Evolutionary conservation across 2,888 invertebrate species (phyloP).

Genomic region (Metallyticus violacea): DNA sequence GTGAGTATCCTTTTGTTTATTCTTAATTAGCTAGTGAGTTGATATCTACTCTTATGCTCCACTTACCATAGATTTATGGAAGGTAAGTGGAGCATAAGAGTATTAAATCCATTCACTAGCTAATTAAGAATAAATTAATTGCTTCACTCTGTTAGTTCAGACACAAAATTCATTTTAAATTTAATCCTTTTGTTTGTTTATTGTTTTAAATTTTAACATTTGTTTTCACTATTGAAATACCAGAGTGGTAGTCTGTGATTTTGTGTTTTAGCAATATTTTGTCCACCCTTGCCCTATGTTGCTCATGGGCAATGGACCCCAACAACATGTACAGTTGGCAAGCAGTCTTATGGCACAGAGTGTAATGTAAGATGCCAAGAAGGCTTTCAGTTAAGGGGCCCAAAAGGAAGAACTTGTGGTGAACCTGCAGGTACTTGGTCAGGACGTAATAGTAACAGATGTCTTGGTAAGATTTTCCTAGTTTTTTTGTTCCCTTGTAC

Average conservation of each 20-base stretch:
- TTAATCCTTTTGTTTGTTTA: background rate
- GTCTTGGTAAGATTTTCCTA: conserved; percentile 48
- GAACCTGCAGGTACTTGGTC: conserved; percentile 57
- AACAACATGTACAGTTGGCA: conserved; percentile 52
- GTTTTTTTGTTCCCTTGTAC: no score
- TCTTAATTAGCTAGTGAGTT: background rate
- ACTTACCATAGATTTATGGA: no score
- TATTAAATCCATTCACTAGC: no score
- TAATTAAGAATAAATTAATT: no score
- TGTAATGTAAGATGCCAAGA: conserved; percentile 58
- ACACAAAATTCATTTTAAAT: no score
- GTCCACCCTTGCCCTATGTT: conserved; percentile 51
- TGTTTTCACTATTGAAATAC: background rate
- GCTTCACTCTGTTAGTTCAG: no score
- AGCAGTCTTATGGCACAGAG: conserved; percentile 56
- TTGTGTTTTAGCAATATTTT: conserved; percentile 45
- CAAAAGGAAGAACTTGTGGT: conserved; percentile 52
- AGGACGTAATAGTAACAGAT: conserved; percentile 48
- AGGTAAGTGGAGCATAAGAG: no score
- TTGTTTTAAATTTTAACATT: background rate
- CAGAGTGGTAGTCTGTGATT: no score
- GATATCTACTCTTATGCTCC: no score
- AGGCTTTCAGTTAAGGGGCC: conserved; percentile 59
- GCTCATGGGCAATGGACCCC: conserved; percentile 55
- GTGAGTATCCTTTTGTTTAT: background rate